These are phyloP conservation scores for Zaprionus ghesquierei DNA, from an alignment of 1,140 invertebrate genomes.

Conservation along the genomic window DNA sequence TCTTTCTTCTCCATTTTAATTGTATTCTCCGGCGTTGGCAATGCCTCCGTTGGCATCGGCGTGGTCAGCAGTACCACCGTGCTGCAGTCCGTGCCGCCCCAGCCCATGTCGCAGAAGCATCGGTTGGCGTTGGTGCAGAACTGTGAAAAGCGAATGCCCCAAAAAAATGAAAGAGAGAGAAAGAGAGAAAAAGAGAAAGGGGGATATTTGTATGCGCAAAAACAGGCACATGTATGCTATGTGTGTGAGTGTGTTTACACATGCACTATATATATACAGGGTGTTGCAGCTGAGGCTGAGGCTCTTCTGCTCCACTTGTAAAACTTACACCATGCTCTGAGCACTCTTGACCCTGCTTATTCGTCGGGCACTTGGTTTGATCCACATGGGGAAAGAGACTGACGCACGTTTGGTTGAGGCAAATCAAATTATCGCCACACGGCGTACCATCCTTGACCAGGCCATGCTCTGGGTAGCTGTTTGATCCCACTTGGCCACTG, in stretches of 20 bases:
- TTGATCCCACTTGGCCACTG: constrained; percentile 86
- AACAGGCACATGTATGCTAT: neutral
- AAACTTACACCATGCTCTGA: constrained; percentile 95
- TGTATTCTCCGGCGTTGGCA: constrained; percentile 81
- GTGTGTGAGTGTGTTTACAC: neutral
- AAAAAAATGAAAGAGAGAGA: neutral
- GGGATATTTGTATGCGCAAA: neutral
- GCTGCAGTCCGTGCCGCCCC: constrained; percentile 95
- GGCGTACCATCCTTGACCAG: constrained; percentile 94
- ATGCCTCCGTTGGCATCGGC: constrained; percentile 83
- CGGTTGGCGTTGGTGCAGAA: constrained; percentile 96
- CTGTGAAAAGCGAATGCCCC: constrained; percentile 83
- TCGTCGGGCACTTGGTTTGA: constrained; percentile 93
- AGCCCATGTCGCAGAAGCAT: constrained; percentile 95
- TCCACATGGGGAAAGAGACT: constrained; percentile 92
- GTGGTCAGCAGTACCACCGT: constrained; percentile 87
- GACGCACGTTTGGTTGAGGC: constrained; percentile 95
- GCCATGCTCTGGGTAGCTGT: constrained; percentile 88
- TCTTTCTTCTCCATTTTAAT: constrained; percentile 92
- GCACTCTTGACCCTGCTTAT: constrained; percentile 94
- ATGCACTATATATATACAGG: neutral
- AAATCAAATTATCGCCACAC: constrained; percentile 95
- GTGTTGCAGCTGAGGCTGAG: neutral
- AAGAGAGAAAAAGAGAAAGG: neutral
- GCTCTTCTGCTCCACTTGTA: constrained; percentile 18